These are phyloP conservation scores for Todiramphus saurophagus DNA, from an alignment of 2,113 vertebrate genomes.

Conservation along the genomic window DNA sequence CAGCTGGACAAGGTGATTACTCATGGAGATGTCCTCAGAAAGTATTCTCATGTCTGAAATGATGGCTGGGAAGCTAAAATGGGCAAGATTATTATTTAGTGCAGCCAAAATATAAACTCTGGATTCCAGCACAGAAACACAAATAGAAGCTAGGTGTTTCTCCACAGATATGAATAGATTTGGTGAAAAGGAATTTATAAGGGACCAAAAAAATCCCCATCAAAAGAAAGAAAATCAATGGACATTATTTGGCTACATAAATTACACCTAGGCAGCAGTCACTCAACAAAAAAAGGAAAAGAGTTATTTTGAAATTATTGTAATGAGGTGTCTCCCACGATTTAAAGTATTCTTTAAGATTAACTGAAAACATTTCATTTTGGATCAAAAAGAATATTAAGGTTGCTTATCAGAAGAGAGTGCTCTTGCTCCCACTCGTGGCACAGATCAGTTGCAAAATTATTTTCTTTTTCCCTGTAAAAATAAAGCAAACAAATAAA, in stretches of 20 bases:
- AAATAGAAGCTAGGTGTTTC: not conserved
- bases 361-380: not conserved
- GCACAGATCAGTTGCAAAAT: not conserved
- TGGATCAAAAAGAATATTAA: not conserved
- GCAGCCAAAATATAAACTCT: not conserved
- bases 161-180: not conserved
- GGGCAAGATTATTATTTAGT: not conserved
- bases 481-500: not conserved
- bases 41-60: not conserved
- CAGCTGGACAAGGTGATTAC: not conserved
- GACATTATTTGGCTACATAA: not conserved
- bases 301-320: not conserved
- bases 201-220: not conserved
- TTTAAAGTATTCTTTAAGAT: not conserved
- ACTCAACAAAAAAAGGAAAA: not conserved
- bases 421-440: not conserved
- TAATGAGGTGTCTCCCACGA: not conserved
- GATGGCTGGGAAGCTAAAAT: not conserved
- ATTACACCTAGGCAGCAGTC: not conserved
- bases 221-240: not conserved
- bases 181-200: not conserved
- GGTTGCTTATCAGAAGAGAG: not conserved
- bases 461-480: not conserved
- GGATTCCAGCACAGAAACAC: not conserved
- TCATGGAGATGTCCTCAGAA: not conserved